Evolutionary conservation across 2,888 invertebrate species (phyloP).

Genomic region (Caenorhabditis sp.): DNA sequence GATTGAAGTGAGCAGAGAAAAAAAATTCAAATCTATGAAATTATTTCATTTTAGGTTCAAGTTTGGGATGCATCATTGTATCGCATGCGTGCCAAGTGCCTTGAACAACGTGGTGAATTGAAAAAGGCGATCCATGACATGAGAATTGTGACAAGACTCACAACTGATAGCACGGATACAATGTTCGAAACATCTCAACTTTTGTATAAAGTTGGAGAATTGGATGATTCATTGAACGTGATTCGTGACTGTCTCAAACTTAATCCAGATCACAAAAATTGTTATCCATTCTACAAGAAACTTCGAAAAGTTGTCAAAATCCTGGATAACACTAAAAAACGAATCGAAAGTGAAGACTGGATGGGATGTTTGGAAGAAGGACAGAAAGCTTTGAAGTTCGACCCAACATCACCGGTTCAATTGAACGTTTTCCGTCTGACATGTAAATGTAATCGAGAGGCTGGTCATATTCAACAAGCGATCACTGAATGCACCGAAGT

Average conservation of each 20-base stretch:
- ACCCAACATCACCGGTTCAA: slow-evolving; percentile 76
- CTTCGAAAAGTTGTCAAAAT: slow-evolving; percentile 84
- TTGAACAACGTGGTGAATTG: slow-evolving; percentile 82
- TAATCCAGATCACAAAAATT: slow-evolving; percentile 95
- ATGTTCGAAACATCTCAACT: slow-evolving; percentile 83
- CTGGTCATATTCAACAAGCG: slow-evolving; percentile 80
- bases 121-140: slow-evolving; percentile 74
- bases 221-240: slow-evolving; percentile 87
- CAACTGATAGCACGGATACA: slow-evolving; percentile 89
- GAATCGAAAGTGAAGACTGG: slow-evolving; percentile 71
- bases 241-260: slow-evolving; percentile 94
- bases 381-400: slow-evolving; percentile 76
- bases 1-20: slow-evolving; percentile 56
- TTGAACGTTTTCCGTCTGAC: slow-evolving; percentile 79
- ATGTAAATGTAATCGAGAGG: slow-evolving; percentile 80
- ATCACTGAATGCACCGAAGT: slow-evolving; percentile 83
- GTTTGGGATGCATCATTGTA: slow-evolving; percentile 84
- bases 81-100: slow-evolving; percentile 85
- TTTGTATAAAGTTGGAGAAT: slow-evolving; percentile 89
- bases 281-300: slow-evolving; percentile 94
- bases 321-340: slow-evolving; percentile 37
- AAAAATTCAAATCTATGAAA: background rate
- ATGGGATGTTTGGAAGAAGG: slow-evolving; percentile 79
- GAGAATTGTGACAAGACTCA: slow-evolving; percentile 81
- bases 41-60: slow-evolving; percentile 73